Evolutionary conservation across 1,140 invertebrate species (phyloP).

Genomic region (Brachionus paranguensis): DNA sequence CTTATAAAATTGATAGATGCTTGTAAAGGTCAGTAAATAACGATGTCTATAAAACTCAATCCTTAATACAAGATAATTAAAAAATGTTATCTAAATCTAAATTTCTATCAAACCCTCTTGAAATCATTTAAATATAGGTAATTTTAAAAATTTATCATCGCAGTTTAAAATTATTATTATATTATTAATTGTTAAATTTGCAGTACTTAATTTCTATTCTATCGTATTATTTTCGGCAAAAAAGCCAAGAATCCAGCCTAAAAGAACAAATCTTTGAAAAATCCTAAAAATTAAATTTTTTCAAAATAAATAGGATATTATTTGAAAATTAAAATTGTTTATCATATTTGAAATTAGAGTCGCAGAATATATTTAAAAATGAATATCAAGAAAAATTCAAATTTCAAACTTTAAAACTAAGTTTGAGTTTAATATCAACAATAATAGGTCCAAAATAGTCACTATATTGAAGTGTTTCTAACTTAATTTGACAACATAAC

Average conservation of each 20-base stretch:
- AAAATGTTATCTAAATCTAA: neutral
- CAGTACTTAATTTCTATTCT: too few relatives aligned
- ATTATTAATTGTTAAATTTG: too few relatives aligned
- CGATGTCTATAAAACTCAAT: neutral
- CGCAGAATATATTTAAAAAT: neutral
- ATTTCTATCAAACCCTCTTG: neutral
- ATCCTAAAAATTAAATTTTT: too few relatives aligned
- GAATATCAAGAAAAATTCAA: neutral
- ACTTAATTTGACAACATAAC: neutral
- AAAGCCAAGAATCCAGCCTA: too few relatives aligned
- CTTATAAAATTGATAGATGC: neutral
- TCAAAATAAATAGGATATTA: too few relatives aligned
- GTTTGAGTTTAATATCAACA: neutral
- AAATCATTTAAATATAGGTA: neutral
- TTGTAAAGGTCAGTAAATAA: neutral
- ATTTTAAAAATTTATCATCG: neutral
- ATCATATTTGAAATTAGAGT: neutral
- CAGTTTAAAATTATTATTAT: too few relatives aligned
- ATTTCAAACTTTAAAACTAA: neutral
- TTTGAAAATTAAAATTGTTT: neutral
- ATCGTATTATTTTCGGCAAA: too few relatives aligned
- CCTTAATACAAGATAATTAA: neutral
- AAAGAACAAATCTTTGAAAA: too few relatives aligned
- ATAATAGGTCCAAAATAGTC: neutral
- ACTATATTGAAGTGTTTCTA: neutral